Base-by-base conservation (phyloP, 2,888 invertebrate genomes). In the Drosophila mettleri region DNA sequence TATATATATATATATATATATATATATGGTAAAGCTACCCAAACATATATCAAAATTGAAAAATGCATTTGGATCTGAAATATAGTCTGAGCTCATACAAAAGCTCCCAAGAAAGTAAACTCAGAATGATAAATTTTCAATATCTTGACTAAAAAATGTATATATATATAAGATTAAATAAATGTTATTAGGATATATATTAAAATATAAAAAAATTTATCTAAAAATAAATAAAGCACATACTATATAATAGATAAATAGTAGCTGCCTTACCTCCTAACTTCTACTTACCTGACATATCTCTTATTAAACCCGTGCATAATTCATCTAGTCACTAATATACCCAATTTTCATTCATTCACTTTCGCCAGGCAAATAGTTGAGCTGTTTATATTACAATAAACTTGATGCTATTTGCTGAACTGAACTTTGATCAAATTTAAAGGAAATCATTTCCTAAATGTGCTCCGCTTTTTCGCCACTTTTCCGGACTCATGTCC, bases 61-160 rank as follows among this genome's bases (percentile, higher is more conserved):
- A 22, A 5, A 31, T 31, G 3, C 2, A 14, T 3, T 27, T 33
- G 24, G 8, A 34, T 34, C 27, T 16, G 10, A 43, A 24, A 43
- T 9, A 27, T 43, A 43, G 16, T n/a, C 24, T 43, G 10, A 43
- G 10, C 22, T 24, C 2, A n/a, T n/a, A 24, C 68, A 62, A 65
- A 82, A 63, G 16, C 27, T 75, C 62, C 63, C 78, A 78, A 31
- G 14, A 29, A 39, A 18, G 24, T 33, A 54, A 45, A 18, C 27
- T 31, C 29, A 6, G 2, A 39, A 5, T 5, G 38, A 5, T 18
- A 10, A n/a, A 33, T 33, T 33, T n/a, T n/a, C n/a, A n/a, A n/a
- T n/a, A n/a, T n/a, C n/a, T n/a, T n/a, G n/a, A n/a, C n/a, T n/a
- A n/a, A n/a, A n/a, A n/a, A n/a, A n/a, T n/a, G n/a, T n/a, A n/a